A percentile compares a stretch with the other conserved stretches of the same genome.
Conservation (phyloP, 2,113 vertebrate genomes). For the Cynoglossus semilaevis region DNA sequence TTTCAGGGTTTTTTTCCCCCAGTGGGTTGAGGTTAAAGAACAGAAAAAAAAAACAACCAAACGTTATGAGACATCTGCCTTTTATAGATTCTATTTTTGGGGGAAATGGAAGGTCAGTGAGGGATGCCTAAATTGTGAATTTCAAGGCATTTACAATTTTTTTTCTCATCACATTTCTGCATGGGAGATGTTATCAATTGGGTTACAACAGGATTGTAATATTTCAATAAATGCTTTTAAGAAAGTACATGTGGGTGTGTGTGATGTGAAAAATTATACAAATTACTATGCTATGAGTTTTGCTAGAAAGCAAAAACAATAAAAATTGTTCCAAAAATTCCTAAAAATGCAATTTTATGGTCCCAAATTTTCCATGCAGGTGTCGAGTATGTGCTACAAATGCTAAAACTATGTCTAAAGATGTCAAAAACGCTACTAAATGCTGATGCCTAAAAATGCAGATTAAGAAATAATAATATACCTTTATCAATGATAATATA, state of each 20-base stretch:
- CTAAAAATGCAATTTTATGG: too few relatives aligned
- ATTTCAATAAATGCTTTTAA: slow-evolving; percentile 83
- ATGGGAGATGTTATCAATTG: slow-evolving; percentile 70
- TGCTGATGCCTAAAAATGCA: too few relatives aligned
- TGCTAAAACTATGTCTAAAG: too few relatives aligned
- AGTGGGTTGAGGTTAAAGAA: background rate
- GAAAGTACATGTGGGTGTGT: slow-evolving; percentile 61
- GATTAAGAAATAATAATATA: too few relatives aligned
- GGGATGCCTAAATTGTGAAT: slow-evolving; percentile 69
- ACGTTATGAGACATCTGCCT: slow-evolving; percentile 62
- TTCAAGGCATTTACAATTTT: slow-evolving; percentile 68
- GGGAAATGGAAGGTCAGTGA: slow-evolving; percentile 60
- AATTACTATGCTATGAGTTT: too few relatives aligned
- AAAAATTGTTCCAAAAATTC: too few relatives aligned
- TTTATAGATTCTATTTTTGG: slow-evolving; percentile 74
- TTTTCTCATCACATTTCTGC: slow-evolving; percentile 70
- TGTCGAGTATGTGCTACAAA: too few relatives aligned
- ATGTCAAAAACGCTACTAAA: too few relatives aligned
- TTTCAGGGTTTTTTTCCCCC: slow-evolving; percentile 46
- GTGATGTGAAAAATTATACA: background rate
- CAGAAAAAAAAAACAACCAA: slow-evolving; percentile 34
- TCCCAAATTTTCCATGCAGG: too few relatives aligned
- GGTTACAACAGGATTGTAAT: slow-evolving; percentile 76
- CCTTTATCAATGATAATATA: too few relatives aligned
- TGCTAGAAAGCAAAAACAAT: too few relatives aligned